Percentiles rank a stretch among this genome's conserved stretches.
phyloP scores from a whole-genome alignment of 2,797 vertebrate genomes.

The Cuniculus paca region DNA sequence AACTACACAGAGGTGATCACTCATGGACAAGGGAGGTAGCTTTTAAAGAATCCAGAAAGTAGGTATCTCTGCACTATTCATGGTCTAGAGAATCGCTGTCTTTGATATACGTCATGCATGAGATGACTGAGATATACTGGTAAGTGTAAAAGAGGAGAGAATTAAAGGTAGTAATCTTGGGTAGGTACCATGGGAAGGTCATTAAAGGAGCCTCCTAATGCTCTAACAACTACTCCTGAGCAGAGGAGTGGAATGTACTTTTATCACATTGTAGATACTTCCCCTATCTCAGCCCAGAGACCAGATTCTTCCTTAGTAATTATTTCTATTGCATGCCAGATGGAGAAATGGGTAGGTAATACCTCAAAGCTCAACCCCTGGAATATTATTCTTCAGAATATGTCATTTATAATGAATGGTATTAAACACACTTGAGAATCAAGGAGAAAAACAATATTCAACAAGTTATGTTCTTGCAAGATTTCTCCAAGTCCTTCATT shows the following conservation, averaged over 20 bases:
- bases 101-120: background rate
- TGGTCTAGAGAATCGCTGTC: background rate
- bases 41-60: background rate
- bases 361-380: background rate
- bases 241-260: background rate
- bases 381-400: background rate
- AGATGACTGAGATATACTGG: background rate
- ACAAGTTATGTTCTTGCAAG: background rate
- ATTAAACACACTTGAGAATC: background rate
- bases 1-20: background rate
- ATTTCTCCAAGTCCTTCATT: background rate
- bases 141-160: background rate
- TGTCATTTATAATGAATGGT: background rate
- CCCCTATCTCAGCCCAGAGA: background rate
- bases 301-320: background rate
- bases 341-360: background rate
- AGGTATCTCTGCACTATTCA: accelerated
- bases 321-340: background rate
- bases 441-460: background rate
- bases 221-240: background rate
- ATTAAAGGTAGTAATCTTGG: background rate
- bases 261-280: background rate
- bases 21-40: accelerated
- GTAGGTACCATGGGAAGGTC: background rate
- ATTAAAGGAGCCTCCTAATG: background rate